Evolutionary conservation across 2,888 invertebrate species (phyloP), one percentile per base, ranked within the genome.

Genomic region (Drymonia ruficornis): DNA sequence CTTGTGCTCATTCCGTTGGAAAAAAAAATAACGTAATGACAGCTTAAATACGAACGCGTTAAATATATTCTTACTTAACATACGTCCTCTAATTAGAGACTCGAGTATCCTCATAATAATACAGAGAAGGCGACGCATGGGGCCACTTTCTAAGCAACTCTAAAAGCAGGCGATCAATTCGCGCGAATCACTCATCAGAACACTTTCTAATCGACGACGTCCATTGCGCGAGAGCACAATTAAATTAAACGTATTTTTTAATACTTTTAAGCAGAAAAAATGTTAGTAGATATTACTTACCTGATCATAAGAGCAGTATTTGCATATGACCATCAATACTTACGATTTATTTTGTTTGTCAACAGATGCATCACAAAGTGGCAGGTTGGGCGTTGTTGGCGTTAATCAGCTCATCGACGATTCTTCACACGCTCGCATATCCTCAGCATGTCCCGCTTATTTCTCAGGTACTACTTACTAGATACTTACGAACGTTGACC

Each of bases 301-400:
- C 36, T 36, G 13, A n/a, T 36, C 3, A 13, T 36, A 6, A 36
- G 5, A 36, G 31, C 31, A 11, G 8, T 31, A n/a, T 13, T 36
- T 36, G 31, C 31, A 11, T 36, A n/a, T n/a, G 0, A 36, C 3
- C 4, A 11, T 70, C 36, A 13, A 31, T 70, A 77, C 74, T 80
- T 76, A 80, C 74, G 53, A 67, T 67, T 47, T 55, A 50, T 56
- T 38, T 45, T 63, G 38, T 53, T 74, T 80, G 72, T 72, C 64
- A 38, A 59, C 87, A 89, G 95, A 93, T 95, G 87, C 92, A 93
- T 85, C 95, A 95, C 86, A 94, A 94, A 81, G 83, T 95, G 50
- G 82, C 93, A 72, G 95, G 96, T 55, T 95, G 96, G 94, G 93
- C 94, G 74, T 88, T 97, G 59, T 91, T 97, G 74, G 94, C 94